Conservation (phyloP, 2,113 vertebrate genomes). For the Pyrgilauda ruficollis region DNA sequence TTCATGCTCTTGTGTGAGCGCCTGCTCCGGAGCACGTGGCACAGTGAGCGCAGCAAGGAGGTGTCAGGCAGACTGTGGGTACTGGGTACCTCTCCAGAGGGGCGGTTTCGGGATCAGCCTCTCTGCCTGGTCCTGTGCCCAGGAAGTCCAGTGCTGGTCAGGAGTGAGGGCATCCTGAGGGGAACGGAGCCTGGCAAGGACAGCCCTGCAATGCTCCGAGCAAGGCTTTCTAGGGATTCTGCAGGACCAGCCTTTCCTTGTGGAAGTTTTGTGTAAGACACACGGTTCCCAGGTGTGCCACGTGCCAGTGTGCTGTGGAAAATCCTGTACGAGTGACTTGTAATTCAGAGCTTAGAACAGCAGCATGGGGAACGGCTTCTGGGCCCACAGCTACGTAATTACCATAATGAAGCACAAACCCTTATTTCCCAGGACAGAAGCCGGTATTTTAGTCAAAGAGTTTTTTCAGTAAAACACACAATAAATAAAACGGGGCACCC, state of each 20-base stretch:
- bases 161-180: fast-evolving
- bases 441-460: fast-evolving
- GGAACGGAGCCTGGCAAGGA: fast-evolving
- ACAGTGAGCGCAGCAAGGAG: not conserved
- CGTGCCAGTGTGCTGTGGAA: fast-evolving
- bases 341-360: not conserved
- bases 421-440: not conserved
- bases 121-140: fast-evolving
- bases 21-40: fast-evolving
- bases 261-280: fast-evolving
- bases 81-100: not conserved
- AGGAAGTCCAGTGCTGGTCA: fast-evolving
- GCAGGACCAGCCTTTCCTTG: not conserved
- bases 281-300: fast-evolving
- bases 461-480: not conserved
- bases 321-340: fast-evolving
- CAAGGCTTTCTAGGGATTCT: fast-evolving
- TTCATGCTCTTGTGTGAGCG: not conserved
- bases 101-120: fast-evolving
- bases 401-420: not conserved
- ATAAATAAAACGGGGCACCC: fast-evolving
- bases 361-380: not conserved
- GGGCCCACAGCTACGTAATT: fast-evolving
- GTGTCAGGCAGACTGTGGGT: fast-evolving
- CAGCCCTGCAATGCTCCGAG: fast-evolving